A percentile compares a stretch with the other conserved stretches of the same genome.
These are phyloP conservation scores for Pandion haliaetus DNA, from an alignment of 2,113 vertebrate species.

Conservation along the genomic window DNA sequence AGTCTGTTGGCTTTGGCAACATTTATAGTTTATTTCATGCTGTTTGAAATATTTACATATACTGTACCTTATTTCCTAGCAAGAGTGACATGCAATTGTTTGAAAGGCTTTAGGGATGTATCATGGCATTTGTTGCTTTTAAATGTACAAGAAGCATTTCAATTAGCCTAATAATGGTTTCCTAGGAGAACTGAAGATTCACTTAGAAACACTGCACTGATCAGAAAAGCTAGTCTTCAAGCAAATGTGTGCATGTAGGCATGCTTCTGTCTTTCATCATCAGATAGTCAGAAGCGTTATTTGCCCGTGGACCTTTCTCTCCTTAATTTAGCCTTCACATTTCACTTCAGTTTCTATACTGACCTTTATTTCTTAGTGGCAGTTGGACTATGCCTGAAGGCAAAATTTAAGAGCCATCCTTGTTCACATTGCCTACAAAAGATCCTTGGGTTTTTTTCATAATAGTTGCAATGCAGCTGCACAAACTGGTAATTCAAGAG, in stretches of 20 bases:
- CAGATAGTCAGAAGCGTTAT: neutral
- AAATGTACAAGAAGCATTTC: slow-evolving; percentile 11
- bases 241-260: neutral
- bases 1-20: neutral
- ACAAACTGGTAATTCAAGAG: neutral
- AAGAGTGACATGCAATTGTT: neutral
- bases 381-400: neutral
- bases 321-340: neutral
- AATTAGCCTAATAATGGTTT: slow-evolving; percentile 37
- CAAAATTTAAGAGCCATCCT: neutral
- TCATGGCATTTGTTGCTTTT: neutral
- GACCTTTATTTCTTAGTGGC: neutral
- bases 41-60: neutral
- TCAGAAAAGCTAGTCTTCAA: neutral
- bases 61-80: neutral
- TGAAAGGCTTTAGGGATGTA: neutral
- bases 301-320: neutral
- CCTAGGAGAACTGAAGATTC: slow-evolving; percentile 32
- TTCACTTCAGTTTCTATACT: neutral
- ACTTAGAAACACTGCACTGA: neutral
- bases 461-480: neutral
- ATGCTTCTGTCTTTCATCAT: neutral
- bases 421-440: neutral
- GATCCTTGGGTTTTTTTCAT: neutral
- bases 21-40: neutral